Evolutionary conservation across 2,888 invertebrate species (phyloP).

Genomic region (Phalera bucephala): DNA sequence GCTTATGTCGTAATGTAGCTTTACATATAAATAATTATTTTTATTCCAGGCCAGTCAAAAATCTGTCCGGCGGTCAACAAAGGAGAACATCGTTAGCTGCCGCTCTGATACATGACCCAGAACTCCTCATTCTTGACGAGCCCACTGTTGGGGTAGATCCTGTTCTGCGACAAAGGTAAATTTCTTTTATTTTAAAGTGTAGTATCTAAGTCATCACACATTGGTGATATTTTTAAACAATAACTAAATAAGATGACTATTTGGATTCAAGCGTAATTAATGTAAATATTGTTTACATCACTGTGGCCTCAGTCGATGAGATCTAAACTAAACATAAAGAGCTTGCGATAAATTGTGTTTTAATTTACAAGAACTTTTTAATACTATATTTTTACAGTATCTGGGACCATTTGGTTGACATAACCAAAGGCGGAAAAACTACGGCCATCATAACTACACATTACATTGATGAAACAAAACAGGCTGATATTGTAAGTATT

Average conservation of each 20-base stretch:
- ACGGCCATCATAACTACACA: slow-evolving; percentile 95
- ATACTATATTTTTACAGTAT: slow-evolving; percentile 86
- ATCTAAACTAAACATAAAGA: no score
- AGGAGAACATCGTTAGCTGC: slow-evolving; percentile 94
- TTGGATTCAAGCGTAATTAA: no score
- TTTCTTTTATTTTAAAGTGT: no score
- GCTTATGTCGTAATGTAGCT: no score
- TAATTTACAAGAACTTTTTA: no score
- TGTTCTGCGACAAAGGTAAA: slow-evolving; percentile 88
- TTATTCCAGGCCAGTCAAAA: slow-evolving; percentile 85
- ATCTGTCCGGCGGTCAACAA: slow-evolving; percentile 94
- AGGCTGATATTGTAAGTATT: slow-evolving; percentile 89
- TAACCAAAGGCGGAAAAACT: slow-evolving; percentile 88
- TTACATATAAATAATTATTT: no score
- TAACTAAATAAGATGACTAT: no score
- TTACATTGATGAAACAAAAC: slow-evolving; percentile 93
- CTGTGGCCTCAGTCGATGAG: no score
- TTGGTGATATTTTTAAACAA: no score
- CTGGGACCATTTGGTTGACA: slow-evolving; percentile 92
- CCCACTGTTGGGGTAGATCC: slow-evolving; percentile 98
- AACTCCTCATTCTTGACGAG: slow-evolving; percentile 94
- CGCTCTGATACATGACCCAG: slow-evolving; percentile 94
- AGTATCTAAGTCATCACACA: no score
- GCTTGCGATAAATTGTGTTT: no score
- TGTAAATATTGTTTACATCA: no score